phyloP scores from a whole-genome alignment of 2,113 vertebrate species.

The Toxostoma redivivum region DNA sequence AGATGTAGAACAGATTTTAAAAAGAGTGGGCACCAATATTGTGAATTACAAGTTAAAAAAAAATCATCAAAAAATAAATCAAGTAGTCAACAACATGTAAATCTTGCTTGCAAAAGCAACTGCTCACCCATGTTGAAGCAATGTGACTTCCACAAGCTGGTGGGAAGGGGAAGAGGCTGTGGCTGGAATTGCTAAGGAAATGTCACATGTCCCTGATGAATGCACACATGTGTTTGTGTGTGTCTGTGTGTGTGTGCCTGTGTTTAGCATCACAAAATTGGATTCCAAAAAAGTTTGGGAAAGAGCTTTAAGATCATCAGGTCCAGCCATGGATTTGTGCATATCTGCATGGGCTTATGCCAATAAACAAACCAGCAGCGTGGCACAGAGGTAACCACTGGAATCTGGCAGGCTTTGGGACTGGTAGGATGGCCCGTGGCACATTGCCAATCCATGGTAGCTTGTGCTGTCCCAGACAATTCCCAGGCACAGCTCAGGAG shows the following conservation, averaged over 20 bases:
- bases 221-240: fast-evolving
- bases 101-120: background rate
- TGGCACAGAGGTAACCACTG: background rate
- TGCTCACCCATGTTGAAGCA: background rate
- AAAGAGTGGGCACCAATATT: background rate
- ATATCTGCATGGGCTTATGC: background rate
- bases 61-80: background rate
- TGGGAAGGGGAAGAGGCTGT: background rate
- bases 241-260: background rate
- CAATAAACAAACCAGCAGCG: background rate
- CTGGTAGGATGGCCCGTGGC: background rate
- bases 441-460: background rate
- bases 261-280: background rate
- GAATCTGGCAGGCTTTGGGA: background rate
- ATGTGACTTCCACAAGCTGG: background rate
- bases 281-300: too few species aligned
- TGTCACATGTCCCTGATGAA: background rate
- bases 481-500: background rate
- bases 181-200: background rate
- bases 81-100: background rate
- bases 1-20: background rate
- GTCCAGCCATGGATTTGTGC: background rate
- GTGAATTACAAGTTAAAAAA: background rate
- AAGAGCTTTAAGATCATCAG: background rate
- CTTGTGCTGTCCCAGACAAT: background rate